Conservation (phyloP, 2,888 invertebrate genomes). For the Cheilosia grossa region DNA sequence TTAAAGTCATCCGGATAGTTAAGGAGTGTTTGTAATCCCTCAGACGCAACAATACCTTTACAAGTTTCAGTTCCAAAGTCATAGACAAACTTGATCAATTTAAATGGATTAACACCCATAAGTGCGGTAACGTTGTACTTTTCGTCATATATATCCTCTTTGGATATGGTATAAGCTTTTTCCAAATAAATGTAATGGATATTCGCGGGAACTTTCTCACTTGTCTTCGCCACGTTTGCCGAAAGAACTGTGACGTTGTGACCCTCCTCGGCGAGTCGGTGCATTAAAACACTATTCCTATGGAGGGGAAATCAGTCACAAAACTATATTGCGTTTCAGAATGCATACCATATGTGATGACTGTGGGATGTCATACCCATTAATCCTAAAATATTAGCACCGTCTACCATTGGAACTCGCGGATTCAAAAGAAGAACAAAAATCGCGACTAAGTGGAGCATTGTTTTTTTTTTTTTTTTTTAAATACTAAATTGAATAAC, state of each 20-base stretch:
- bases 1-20: slow-evolving; percentile 78
- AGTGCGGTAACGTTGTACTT: slow-evolving; percentile 39
- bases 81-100: slow-evolving; percentile 60
- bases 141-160: background rate
- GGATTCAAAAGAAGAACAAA: background rate
- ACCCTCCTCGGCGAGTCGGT: slow-evolving; percentile 75
- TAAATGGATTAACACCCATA: slow-evolving; percentile 51
- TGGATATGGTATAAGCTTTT: slow-evolving; percentile 73
- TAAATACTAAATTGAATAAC: background rate
- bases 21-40: slow-evolving; percentile 76
- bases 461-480: background rate
- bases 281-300: slow-evolving; percentile 76
- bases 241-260: slow-evolving; percentile 77
- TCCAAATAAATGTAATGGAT: slow-evolving; percentile 78
- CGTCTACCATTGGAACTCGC: background rate
- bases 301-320: background rate
- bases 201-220: slow-evolving; percentile 73
- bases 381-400: slow-evolving; percentile 76
- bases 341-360: slow-evolving; percentile 76
- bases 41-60: slow-evolving; percentile 63
- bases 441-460: background rate
- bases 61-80: slow-evolving; percentile 65
- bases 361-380: slow-evolving; percentile 76
- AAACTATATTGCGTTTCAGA: background rate
- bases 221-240: slow-evolving; percentile 74